phyloP scores from a whole-genome alignment of 2,888 invertebrate genomes.

The Erannis defoliaria region DNA sequence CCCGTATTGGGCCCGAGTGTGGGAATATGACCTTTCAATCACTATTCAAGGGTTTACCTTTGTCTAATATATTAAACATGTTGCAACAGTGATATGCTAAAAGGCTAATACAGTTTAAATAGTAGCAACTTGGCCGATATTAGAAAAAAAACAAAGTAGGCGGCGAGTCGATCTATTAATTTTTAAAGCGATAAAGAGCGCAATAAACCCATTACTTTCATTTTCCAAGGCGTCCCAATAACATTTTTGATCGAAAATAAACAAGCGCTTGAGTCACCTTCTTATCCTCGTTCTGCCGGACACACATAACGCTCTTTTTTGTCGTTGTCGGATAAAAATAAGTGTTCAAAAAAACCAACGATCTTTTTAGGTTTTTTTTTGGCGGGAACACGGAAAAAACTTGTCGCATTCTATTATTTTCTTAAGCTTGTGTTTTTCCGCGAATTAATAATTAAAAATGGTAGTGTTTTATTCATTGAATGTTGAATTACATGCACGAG shows the following conservation, averaged over 20 bases:
- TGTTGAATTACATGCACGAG: too few species aligned
- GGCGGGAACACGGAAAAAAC: too few species aligned
- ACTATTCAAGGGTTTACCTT: too few species aligned
- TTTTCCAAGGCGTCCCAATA: constrained; percentile 2
- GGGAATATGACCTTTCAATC: too few species aligned
- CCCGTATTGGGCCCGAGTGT: too few species aligned
- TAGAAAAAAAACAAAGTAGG: neutral
- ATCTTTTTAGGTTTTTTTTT: too few species aligned
- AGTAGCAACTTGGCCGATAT: neutral
- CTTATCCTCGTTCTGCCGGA: neutral
- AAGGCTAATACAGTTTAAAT: neutral
- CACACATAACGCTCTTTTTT: constrained; percentile 1
- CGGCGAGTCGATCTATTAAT: constrained; percentile 6
- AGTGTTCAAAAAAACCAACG: neutral
- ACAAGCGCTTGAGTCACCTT: neutral
- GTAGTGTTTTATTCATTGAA: too few species aligned
- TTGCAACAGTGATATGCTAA: neutral
- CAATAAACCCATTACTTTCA: constrained; percentile 18
- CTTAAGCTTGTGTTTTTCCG: too few species aligned
- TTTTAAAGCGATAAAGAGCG: constrained; percentile 11
- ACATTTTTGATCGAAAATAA: constrained; percentile 5
- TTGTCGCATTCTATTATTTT: too few species aligned
- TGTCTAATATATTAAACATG: too few species aligned
- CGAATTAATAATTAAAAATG: too few species aligned
- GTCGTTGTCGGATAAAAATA: constrained; percentile 4